phyloP scores from a whole-genome alignment of 2,113 vertebrate species.

The Phrynosoma platyrhinos region DNA sequence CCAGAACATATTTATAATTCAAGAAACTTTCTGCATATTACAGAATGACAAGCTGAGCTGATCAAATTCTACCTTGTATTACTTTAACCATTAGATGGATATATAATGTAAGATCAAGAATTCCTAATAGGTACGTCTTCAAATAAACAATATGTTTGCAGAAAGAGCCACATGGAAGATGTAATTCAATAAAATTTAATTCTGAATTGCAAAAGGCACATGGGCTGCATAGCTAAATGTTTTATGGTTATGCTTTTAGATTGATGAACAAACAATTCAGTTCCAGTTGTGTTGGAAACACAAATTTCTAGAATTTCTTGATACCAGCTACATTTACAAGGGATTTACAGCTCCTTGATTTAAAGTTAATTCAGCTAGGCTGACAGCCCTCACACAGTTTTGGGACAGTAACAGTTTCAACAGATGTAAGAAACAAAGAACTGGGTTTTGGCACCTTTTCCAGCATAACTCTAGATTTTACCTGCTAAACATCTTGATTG shows the following conservation, averaged over 20 bases:
- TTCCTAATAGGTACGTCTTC: background rate
- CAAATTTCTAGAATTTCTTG: too few relatives aligned
- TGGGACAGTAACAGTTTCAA: background rate
- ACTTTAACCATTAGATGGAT: background rate
- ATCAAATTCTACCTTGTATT: too few relatives aligned
- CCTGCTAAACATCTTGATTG: conserved; percentile 88
- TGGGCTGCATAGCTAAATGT: background rate
- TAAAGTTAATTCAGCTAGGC: background rate
- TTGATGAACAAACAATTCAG: too few relatives aligned
- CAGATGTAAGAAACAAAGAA: background rate
- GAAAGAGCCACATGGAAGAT: background rate
- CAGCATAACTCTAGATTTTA: conserved; percentile 52
- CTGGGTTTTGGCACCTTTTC: background rate
- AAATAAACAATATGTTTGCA: background rate
- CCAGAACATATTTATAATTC: background rate
- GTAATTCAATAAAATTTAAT: background rate
- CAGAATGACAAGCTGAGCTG: background rate
- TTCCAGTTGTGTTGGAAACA: too few relatives aligned
- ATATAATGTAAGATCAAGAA: too few relatives aligned
- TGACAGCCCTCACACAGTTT: background rate
- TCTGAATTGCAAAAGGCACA: background rate
- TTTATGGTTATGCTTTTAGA: too few relatives aligned
- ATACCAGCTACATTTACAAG: background rate
- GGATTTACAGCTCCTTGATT: background rate
- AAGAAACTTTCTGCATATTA: background rate